A percentile compares a stretch with the other conserved stretches of the same genome.
phyloP scores from a whole-genome alignment of 2,113 vertebrate species.

The Chitala chitala region DNA sequence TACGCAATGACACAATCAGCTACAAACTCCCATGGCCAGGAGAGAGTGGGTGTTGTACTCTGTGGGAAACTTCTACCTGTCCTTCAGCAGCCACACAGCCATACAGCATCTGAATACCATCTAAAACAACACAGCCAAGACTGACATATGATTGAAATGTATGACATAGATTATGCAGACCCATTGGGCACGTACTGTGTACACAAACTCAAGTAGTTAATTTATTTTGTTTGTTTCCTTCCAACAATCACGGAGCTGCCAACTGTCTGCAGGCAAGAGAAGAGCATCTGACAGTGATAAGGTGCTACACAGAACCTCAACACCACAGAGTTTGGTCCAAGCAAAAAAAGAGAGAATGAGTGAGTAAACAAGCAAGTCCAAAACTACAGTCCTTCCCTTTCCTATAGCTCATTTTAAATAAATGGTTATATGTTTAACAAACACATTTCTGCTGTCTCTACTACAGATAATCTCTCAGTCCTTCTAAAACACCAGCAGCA shows the following conservation, averaged over 20 bases:
- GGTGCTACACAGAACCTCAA: background rate
- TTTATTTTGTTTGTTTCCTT: constrained; percentile 12
- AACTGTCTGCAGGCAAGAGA: background rate
- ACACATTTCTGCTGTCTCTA: too few relatives aligned
- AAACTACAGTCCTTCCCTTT: background rate
- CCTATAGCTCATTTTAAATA: background rate
- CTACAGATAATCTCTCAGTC: too few relatives aligned
- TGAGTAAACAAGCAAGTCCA: background rate
- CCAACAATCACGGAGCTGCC: background rate
- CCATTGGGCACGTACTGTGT: background rate
- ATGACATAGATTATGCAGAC: background rate
- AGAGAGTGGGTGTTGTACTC: background rate
- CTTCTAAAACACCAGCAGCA: too few relatives aligned
- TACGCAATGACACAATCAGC: background rate
- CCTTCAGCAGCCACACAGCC: background rate
- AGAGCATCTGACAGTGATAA: constrained; percentile 1
- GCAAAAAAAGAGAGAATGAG: background rate
- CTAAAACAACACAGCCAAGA: background rate
- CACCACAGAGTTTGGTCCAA: background rate
- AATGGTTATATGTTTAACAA: too few relatives aligned
- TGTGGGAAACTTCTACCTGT: too few relatives aligned
- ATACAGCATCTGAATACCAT: background rate
- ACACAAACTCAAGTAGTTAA: background rate
- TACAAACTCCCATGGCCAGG: background rate
- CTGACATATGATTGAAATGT: constrained; percentile 11